phyloP scores from a whole-genome alignment of 2,113 vertebrate species.

The Parus major region DNA sequence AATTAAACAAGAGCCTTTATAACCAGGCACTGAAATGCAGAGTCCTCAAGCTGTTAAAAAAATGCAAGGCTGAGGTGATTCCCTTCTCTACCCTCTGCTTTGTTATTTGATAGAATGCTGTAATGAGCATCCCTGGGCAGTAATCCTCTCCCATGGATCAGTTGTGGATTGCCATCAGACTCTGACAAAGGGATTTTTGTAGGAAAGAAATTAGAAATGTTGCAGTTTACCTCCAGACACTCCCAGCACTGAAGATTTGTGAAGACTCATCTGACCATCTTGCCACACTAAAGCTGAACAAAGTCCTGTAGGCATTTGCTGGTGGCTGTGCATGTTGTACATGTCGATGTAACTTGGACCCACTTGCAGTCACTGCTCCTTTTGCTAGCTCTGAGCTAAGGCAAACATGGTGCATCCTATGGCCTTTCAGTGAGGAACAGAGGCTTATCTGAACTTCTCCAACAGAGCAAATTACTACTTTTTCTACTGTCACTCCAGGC shows the following conservation, averaged over 20 bases:
- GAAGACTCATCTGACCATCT: neutral
- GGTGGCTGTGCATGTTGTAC: neutral
- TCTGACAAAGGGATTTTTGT: neutral
- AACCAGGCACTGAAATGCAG: neutral
- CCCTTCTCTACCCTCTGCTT: neutral
- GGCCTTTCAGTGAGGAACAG: neutral
- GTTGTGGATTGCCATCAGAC: neutral
- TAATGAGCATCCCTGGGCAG: neutral
- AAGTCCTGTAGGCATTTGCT: neutral
- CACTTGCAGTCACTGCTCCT: neutral
- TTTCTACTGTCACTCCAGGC: neutral
- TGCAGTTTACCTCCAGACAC: neutral
- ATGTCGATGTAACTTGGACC: neutral
- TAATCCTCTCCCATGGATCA: neutral
- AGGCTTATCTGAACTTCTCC: neutral
- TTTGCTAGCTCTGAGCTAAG: neutral
- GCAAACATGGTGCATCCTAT: neutral
- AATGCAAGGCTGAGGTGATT: neutral
- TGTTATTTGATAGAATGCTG: neutral
- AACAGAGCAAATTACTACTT: neutral
- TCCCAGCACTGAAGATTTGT: neutral
- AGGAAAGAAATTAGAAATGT: neutral
- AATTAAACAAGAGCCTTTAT: neutral
- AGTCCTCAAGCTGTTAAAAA: neutral
- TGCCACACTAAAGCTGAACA: neutral